phyloP scores from a whole-genome alignment of 1,140 invertebrate species.

The Heterodera schachtii region DNA sequence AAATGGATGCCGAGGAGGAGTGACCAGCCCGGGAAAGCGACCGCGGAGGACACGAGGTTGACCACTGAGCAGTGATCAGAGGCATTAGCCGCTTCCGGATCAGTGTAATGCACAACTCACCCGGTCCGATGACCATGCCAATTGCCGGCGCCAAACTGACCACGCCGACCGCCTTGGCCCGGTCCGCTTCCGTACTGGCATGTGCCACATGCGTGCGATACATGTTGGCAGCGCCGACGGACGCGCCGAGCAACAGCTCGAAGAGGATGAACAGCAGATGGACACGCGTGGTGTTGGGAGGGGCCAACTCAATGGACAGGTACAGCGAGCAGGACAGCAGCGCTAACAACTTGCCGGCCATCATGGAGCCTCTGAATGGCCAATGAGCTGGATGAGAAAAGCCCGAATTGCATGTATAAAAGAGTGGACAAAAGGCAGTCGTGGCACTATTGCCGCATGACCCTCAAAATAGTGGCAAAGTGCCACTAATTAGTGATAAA shows the following conservation, averaged over 20 bases:
- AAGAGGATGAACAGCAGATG: conserved; percentile 49
- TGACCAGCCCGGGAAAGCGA: not conserved
- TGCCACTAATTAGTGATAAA: too few species aligned
- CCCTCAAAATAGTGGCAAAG: too few species aligned
- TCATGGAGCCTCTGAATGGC: conserved; percentile 42
- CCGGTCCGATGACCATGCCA: conserved; percentile 53
- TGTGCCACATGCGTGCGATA: conserved; percentile 51
- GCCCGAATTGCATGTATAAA: not conserved
- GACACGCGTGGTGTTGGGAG: not conserved
- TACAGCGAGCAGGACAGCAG: conserved; percentile 54
- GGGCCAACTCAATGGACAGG: conserved; percentile 45
- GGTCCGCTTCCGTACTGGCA: conserved; percentile 51
- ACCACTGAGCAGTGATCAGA: not conserved
- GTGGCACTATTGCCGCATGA: too few species aligned
- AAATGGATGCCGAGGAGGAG: conserved; percentile 25
- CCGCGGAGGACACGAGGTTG: not conserved
- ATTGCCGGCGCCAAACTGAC: conserved; percentile 53
- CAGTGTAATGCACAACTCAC: conserved; percentile 11
- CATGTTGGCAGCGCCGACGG: conserved; percentile 44
- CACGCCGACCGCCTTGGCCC: conserved; percentile 55
- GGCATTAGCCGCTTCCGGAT: not conserved
- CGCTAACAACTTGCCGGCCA: conserved; percentile 47
- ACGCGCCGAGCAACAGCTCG: conserved; percentile 56
- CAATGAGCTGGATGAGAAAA: too few species aligned
- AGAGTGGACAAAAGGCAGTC: too few species aligned